Evolutionary conservation across 2,888 invertebrate genomes (phyloP).

Genomic region (Reticulitermes lucifugus): DNA sequence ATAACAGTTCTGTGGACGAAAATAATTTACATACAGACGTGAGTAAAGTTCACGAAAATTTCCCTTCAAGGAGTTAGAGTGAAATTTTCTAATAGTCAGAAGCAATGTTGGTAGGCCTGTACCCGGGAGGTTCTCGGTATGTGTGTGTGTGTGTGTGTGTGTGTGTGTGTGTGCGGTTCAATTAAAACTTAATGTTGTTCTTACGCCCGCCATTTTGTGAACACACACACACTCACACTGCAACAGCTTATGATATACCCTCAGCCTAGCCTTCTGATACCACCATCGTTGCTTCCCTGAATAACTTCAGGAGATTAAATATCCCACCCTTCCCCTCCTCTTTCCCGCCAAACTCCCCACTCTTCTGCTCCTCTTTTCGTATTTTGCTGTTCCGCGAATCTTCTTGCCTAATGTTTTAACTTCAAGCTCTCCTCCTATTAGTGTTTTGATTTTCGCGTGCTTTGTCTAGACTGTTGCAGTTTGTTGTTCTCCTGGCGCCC

Average conservation of each 20-base stretch:
- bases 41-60: slow-evolving; percentile 8
- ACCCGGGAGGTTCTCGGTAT: slow-evolving; percentile 21
- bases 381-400: slow-evolving; percentile 19
- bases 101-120: slow-evolving; percentile 22
- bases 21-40: slow-evolving; percentile 15
- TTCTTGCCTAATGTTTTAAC: slow-evolving; percentile 41
- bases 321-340: slow-evolving; percentile 36
- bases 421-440: neutral
- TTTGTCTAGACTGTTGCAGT: neutral
- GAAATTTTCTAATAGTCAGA: slow-evolving; percentile 36
- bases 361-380: slow-evolving; percentile 8
- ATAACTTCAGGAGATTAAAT: slow-evolving; percentile 48
- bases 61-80: slow-evolving; percentile 28
- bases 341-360: slow-evolving; percentile 1
- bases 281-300: slow-evolving; percentile 35
- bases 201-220: slow-evolving; percentile 50
- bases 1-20: neutral
- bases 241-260: slow-evolving; percentile 43
- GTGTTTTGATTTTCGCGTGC: slow-evolving; percentile 11
- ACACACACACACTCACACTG: slow-evolving; percentile 40
- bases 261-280: slow-evolving; percentile 30
- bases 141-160: neutral
- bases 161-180: slow-evolving; percentile 46
- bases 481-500: slow-evolving; percentile 1
- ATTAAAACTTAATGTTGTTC: slow-evolving; percentile 51